Base-by-base conservation (phyloP, 2,797 vertebrate genomes). In the Galagoides demidoff region DNA sequence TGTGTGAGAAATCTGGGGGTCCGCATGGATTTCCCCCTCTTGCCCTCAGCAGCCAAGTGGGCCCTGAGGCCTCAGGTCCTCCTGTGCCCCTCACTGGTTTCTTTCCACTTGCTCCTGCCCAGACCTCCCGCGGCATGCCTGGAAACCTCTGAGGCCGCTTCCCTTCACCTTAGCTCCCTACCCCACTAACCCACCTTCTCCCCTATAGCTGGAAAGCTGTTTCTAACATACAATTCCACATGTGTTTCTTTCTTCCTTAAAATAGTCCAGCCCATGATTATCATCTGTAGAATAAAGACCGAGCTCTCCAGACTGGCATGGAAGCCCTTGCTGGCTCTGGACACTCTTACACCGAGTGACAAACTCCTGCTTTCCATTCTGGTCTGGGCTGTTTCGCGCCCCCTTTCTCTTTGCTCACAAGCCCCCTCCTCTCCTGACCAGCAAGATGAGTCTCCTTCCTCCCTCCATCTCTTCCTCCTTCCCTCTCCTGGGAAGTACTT, bases 81-180 rank as follows among this genome's bases (percentile, higher is more conserved):
- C 20, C 31, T 25, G 68, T 39, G 8, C 70, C 10, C 34, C 49
- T 8, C 25, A 2, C 66, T 39, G 1, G 5, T 25, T 1, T 1
- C 23, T 63, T 57, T 39, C 45, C 59, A 27, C 8, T 17, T 12
- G 43, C 12, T 12, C 14, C 59, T 39, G 49, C 17, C 11, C 8
- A 85, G 2, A 55, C 29, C 23, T 14, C 37, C 34, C 25, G 2
- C 0, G 3, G n/a, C 17, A 8, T 7, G 57, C 31, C 25, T 7
- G n/a, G 31, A n/a, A 2, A 0, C 23, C 37, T 16, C 2, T 3
- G 37, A 10, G 3, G 27, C 31, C 2, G 14, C 34, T n/a, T 5
- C 9, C 5, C 11, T 27, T 43, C 20, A 19, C 9, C 45, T 3
- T 22, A 7, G 70, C 55, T 22, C 9, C 43, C 17, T 29, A 27